Evolutionary conservation across 2,888 invertebrate species (phyloP).

Genomic region (Drosophila multiciliata): DNA sequence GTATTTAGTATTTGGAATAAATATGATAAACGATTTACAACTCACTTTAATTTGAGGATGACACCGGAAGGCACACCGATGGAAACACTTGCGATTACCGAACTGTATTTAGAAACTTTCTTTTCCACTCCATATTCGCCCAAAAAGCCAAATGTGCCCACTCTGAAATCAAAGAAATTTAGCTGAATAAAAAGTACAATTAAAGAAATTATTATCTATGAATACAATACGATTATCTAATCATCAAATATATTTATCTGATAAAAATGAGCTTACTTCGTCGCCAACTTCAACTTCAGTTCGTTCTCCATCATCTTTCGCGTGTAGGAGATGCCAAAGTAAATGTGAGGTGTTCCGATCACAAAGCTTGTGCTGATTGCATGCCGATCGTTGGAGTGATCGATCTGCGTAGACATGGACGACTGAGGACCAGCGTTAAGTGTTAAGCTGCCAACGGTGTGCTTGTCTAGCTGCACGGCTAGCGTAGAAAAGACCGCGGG

Average conservation of each 20-base stretch:
- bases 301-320: constrained; percentile 92
- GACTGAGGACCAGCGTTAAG: constrained; percentile 90
- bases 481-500: constrained; percentile 92
- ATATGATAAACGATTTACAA: neutral
- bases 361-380: constrained; percentile 90
- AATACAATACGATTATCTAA: neutral
- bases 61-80: constrained; percentile 96
- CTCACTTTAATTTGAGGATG: constrained; percentile 93
- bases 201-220: neutral
- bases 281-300: constrained; percentile 90
- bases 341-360: constrained; percentile 93
- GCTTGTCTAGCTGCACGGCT: constrained; percentile 93
- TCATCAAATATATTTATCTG: no score
- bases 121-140: constrained; percentile 97
- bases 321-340: constrained; percentile 90
- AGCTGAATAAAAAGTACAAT: neutral
- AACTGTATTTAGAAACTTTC: constrained; percentile 95
- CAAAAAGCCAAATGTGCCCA: constrained; percentile 94
- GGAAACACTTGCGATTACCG: constrained; percentile 92
- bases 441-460: constrained; percentile 94
- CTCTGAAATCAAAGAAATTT: constrained; percentile 86
- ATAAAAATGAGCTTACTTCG: constrained; percentile 88
- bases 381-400: constrained; percentile 90
- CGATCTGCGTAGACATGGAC: constrained; percentile 92
- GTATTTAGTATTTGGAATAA: neutral